Evolutionary conservation across 2,797 vertebrate genomes (phyloP).

Genomic region (Gorsachius magnificus): DNA sequence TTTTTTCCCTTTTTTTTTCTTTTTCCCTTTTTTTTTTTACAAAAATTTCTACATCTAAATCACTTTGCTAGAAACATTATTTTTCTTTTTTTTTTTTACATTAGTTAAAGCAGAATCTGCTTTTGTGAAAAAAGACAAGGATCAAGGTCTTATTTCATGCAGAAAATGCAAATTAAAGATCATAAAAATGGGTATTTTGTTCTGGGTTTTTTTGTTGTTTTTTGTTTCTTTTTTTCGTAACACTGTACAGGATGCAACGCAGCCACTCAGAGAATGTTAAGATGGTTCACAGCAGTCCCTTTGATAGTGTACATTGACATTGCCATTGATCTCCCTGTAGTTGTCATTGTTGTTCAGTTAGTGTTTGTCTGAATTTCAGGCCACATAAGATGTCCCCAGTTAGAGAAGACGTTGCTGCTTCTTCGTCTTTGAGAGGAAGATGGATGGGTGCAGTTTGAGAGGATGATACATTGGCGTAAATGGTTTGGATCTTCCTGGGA

Average conservation of each 20-base stretch:
- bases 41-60: constrained; percentile 70
- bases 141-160: constrained; percentile 71
- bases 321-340: background rate
- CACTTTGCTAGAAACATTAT: constrained; percentile 71
- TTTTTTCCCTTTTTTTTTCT: background rate
- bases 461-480: background rate
- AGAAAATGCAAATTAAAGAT: constrained; percentile 69
- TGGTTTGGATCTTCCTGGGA: background rate
- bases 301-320: background rate
- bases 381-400: background rate
- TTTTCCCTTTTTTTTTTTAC: constrained; percentile 26
- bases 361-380: background rate
- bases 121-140: constrained; percentile 63
- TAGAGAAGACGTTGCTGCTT: background rate
- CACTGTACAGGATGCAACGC: constrained; percentile 55
- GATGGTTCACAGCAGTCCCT: constrained; percentile 55
- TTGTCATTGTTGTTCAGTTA: background rate
- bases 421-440: background rate
- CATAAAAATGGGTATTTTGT: constrained; percentile 43
- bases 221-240: background rate
- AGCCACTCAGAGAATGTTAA: constrained; percentile 37
- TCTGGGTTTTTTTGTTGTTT: background rate
- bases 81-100: constrained; percentile 58
- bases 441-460: background rate
- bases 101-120: constrained; percentile 63